These are phyloP conservation scores for Chanos chanos DNA, from an alignment of 2,797 vertebrate genomes.

Conservation along the genomic window DNA sequence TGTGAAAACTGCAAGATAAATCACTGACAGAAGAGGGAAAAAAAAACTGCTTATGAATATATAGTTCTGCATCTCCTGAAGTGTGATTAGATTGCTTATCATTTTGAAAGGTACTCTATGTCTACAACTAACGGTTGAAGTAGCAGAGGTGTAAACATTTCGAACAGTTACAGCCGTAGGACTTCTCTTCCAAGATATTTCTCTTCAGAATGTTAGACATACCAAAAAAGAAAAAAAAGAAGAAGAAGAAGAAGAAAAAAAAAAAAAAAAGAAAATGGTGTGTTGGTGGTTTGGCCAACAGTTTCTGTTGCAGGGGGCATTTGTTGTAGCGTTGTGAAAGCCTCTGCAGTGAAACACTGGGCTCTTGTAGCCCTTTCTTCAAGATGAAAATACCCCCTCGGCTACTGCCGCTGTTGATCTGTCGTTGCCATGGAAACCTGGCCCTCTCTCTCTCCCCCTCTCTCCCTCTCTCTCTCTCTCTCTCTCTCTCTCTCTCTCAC, in stretches of 20 bases:
- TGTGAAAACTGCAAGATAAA: slow-evolving; percentile 24
- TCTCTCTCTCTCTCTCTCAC: slow-evolving; percentile 28
- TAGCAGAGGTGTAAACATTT: too few relatives aligned
- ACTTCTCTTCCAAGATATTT: not conserved
- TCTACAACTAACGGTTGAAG: not conserved
- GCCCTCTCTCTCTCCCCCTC: slow-evolving; percentile 67
- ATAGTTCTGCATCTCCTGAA: too few relatives aligned
- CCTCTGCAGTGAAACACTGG: slow-evolving; percentile 16
- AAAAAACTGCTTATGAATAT: too few relatives aligned
- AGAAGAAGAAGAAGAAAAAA: too few relatives aligned
- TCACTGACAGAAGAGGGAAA: too few relatives aligned
- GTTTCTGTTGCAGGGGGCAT: slow-evolving; percentile 23
- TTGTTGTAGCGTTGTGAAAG: slow-evolving; percentile 26
- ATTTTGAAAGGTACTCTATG: slow-evolving; percentile 26
- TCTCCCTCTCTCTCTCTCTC: slow-evolving; percentile 55
- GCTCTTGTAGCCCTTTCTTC: slow-evolving; percentile 63
- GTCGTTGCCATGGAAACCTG: slow-evolving; percentile 78
- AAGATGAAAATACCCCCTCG: slow-evolving; percentile 71
- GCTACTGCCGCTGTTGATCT: slow-evolving; percentile 62
- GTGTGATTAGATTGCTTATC: too few relatives aligned
- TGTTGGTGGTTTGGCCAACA: too few relatives aligned
- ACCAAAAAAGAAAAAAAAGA: too few relatives aligned
- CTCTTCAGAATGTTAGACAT: too few relatives aligned
- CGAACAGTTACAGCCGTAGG: too few relatives aligned
- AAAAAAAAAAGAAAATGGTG: too few relatives aligned